Conservation (phyloP, 2,888 invertebrate genomes). For the Phyto melanocephala region DNA sequence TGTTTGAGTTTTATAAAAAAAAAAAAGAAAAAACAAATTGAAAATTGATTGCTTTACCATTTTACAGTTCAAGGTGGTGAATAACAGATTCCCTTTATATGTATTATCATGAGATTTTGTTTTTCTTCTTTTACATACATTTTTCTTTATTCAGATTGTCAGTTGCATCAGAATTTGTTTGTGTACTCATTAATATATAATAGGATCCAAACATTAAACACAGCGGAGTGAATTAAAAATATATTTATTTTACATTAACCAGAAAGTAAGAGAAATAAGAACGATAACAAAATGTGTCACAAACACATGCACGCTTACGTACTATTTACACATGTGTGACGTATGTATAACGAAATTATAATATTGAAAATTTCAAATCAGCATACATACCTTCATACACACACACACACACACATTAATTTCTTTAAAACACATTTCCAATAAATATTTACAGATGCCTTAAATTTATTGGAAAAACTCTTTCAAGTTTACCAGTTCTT, state of each 20-base stretch:
- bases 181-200: slow-evolving; percentile 3
- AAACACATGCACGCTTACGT: not conserved
- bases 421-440: too few species aligned
- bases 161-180: slow-evolving; percentile 11
- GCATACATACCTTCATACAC: too few species aligned
- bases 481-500: too few species aligned
- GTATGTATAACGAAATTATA: too few species aligned
- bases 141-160: slow-evolving; percentile 13
- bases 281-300: not conserved
- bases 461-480: too few species aligned
- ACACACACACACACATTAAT: too few species aligned
- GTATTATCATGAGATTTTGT: not conserved
- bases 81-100: slow-evolving; percentile 30
- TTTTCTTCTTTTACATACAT: not conserved
- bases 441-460: too few species aligned
- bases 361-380: too few species aligned
- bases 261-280: not conserved
- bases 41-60: slow-evolving; percentile 1
- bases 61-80: slow-evolving; percentile 27
- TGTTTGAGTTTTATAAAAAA: not conserved
- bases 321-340: not conserved
- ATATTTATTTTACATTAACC: slow-evolving; percentile 4
- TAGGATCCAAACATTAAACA: not conserved
- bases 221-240: slow-evolving; percentile 1
- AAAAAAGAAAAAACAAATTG: not conserved